Base-by-base conservation (phyloP, 2,888 invertebrate genomes). In the Patella ulyssiponensis region DNA sequence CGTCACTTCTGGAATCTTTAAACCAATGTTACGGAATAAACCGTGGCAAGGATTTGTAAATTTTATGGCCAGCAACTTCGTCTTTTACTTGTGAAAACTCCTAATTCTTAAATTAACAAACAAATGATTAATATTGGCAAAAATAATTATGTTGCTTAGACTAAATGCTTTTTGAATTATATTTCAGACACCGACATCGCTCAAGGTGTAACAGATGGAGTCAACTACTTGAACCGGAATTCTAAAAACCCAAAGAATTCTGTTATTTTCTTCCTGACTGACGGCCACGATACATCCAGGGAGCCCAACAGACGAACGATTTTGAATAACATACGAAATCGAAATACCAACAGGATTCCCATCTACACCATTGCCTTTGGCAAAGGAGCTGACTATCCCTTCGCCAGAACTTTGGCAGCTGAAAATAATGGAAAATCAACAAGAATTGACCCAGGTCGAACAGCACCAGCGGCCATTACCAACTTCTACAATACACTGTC, bases 231-330 rank as follows among this genome's bases (percentile, higher is more conserved):
- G 20, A 20, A 64, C 11, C 20, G 23, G 4, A 12, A 64, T 64
- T 64, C 64, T 64, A 3, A 64, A 64, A 64, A 64, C 23, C 20
- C 11, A 23, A 64, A 64, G 3, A 64, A n/a, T 23, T 64, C 64
- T 3, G 20, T 64, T 14, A 23, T 64, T 23, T 64, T 64, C 64
- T 64, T 64, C 14, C 23, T 64, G 64, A 64, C 64, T 15, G 64
- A 64, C 14, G 64, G 64, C 9, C 64, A 64, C 64, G 20, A 20
- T 3, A 64, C 64, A 23, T 64, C 64, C 64, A 23, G 64, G 20
- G 23, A 23, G 23, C 23, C 64, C 3, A 84, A 89, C 74, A 83
- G 83, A 5, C 78, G 80, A 7, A 78, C 79, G 52, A 91, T 92
- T 17, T 74, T 85, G 27, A 53, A 73, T 7, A 83, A 83, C 70